Evolutionary conservation across 37 sponge, comb jelly and placozoan species (phyloP).

Genomic region (Petrosia ficiformis): DNA sequence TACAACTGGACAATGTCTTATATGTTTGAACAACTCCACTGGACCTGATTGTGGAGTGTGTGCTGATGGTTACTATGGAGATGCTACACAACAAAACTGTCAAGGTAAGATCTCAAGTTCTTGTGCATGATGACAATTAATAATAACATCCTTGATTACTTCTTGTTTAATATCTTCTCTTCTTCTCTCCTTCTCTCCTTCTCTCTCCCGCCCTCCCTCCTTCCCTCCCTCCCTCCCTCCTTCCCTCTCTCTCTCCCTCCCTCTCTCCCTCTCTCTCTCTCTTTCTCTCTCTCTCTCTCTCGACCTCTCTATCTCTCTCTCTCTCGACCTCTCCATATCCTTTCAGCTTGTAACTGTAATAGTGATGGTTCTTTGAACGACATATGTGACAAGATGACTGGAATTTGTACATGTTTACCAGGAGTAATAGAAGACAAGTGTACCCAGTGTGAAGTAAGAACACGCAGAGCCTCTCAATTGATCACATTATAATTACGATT

Average conservation of each 20-base stretch:
- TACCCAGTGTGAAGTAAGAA: constrained; percentile 30
- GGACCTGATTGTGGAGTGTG: constrained; percentile 5
- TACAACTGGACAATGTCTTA: background rate
- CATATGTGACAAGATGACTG: constrained; percentile 29
- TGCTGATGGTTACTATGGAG: constrained; percentile 22
- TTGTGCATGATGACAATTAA: background rate
- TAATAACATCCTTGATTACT: background rate
- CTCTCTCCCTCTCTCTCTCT: constrained; percentile 25
- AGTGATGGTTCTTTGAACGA: constrained; percentile 6
- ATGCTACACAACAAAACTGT: constrained; percentile 18
- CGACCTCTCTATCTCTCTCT: background rate
- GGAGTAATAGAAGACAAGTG: constrained; percentile 42
- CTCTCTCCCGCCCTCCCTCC: constrained; percentile 9
- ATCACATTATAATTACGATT: background rate
- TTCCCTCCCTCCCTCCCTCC: constrained; percentile 1
- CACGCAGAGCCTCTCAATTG: background rate
- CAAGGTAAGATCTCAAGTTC: background rate
- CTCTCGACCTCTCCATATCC: background rate
- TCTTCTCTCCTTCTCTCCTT: constrained; percentile 9
- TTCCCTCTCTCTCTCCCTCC: constrained; percentile 19
- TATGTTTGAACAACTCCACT: background rate
- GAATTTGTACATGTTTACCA: constrained; percentile 46
- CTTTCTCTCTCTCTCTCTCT: constrained; percentile 13
- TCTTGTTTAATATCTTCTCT: background rate
- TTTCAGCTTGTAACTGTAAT: constrained; percentile 30